Conservation (phyloP, 2,888 invertebrate species). For the Tiliacea citrago region DNA sequence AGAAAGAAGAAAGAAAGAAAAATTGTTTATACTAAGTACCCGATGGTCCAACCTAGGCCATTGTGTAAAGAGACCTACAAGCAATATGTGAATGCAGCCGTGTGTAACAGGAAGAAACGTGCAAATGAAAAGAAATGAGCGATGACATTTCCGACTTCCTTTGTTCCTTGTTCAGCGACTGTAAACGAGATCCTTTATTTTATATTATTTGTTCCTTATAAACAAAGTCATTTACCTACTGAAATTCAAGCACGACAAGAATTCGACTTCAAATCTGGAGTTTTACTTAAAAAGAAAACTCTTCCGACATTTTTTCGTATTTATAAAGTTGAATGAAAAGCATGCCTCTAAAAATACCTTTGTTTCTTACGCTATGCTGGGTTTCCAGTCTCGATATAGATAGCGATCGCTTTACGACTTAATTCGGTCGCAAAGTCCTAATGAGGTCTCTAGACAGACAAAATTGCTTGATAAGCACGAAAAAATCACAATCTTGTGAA, state of each 20-base stretch:
- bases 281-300: not conserved
- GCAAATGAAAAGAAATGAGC: conserved; percentile 72
- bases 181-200: conserved; percentile 63
- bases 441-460: no score
- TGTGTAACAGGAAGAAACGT: conserved; percentile 68
- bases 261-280: not conserved
- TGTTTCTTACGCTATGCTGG: not conserved
- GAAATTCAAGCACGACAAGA: conserved; percentile 3
- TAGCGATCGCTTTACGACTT: no score
- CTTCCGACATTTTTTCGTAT: not conserved
- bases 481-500: no score
- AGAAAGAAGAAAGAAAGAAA: no score
- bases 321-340: not conserved
- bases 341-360: no score
- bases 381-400: no score
- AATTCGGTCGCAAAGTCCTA: no score
- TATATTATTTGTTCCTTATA: conserved; percentile 31
- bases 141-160: conserved; percentile 67
- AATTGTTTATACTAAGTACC: not conserved
- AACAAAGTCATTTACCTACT: conserved; percentile 21
- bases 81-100: conserved; percentile 60
- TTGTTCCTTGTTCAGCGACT: conserved; percentile 69
- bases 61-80: conserved; percentile 27
- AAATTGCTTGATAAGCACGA: no score
- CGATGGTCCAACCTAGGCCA: conserved; percentile 13